Percentiles rank a stretch among this genome's conserved stretches.
These are phyloP conservation scores for Caenorhabditis brenneri DNA, from an alignment of 1,140 invertebrate species.

Conservation along the genomic window DNA sequence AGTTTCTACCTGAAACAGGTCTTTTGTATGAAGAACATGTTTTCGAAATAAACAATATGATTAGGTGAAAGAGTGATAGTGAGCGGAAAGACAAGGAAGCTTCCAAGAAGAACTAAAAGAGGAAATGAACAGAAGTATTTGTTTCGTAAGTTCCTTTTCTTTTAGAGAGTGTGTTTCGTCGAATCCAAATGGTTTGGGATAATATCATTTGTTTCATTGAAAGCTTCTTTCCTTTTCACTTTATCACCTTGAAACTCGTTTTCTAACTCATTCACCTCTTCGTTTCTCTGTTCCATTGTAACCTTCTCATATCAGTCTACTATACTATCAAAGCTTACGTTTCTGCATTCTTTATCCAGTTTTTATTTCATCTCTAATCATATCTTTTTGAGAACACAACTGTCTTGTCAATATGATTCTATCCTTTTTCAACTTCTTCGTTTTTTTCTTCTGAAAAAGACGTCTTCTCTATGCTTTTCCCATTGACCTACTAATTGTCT, in stretches of 20 bases:
- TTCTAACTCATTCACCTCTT: not conserved
- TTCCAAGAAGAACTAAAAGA: not conserved
- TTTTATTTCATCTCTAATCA: slow-evolving; percentile 14
- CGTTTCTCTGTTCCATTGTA: not conserved
- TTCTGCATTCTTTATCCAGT: not conserved
- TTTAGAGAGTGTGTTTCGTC: not conserved
- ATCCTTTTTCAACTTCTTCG: not conserved
- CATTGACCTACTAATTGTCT: slow-evolving; percentile 40
- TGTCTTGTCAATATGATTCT: not conserved
- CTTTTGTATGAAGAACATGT: not conserved
- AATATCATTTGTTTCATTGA: not conserved
- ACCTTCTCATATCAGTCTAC: not conserved
- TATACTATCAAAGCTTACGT: not conserved
- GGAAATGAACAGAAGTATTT: not conserved
- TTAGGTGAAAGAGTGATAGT: not conserved
- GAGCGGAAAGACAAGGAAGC: not conserved
- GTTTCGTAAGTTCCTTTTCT: no score
- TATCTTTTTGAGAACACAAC: not conserved
- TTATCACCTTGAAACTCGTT: not conserved
- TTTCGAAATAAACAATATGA: slow-evolving; percentile 2
- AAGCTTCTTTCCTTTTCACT: not conserved
- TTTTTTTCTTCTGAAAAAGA: not conserved
- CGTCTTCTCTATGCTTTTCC: not conserved
- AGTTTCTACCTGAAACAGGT: slow-evolving; percentile 21
- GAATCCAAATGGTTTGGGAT: not conserved